These are phyloP conservation scores for Allobates femoralis DNA, from an alignment of 2,797 vertebrate genomes.

Conservation along the genomic window DNA sequence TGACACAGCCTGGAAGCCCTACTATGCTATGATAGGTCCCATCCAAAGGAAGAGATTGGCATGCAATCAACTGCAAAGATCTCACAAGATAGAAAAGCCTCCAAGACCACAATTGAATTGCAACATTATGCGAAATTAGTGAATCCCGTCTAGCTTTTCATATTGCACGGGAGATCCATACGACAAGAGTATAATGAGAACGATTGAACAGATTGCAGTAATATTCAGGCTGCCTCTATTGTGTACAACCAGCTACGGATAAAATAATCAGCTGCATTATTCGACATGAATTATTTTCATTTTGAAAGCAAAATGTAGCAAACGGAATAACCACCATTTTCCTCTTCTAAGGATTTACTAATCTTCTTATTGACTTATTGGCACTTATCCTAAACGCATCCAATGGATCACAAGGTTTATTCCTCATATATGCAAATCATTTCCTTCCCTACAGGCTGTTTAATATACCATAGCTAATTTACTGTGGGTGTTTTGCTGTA, in stretches of 20 bases:
- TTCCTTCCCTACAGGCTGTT: constrained; percentile 40
- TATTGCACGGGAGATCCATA: constrained; percentile 20
- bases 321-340: background rate
- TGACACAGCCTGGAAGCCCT: background rate
- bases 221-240: constrained; percentile 1
- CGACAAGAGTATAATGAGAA: constrained; percentile 25
- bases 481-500: constrained; percentile 60
- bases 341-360: constrained; percentile 43
- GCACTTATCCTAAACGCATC: constrained; percentile 42
- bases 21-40: background rate
- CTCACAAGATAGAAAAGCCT: constrained; percentile 11
- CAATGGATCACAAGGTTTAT: constrained; percentile 31
- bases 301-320: constrained; percentile 39
- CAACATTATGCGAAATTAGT: constrained; percentile 13
- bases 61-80: constrained; percentile 1
- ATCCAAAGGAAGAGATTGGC: background rate
- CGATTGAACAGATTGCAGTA: constrained; percentile 9
- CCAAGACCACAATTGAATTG: constrained; percentile 8
- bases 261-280: constrained; percentile 39
- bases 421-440: constrained; percentile 23
- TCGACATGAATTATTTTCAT: constrained; percentile 38
- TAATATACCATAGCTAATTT: constrained; percentile 58
- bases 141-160: constrained; percentile 4
- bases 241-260: background rate
- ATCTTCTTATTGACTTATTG: constrained; percentile 51